A percentile compares a stretch with the other conserved stretches of the same genome.
phyloP scores from a whole-genome alignment of 2,888 invertebrate species.

The Macropis europaea region DNA sequence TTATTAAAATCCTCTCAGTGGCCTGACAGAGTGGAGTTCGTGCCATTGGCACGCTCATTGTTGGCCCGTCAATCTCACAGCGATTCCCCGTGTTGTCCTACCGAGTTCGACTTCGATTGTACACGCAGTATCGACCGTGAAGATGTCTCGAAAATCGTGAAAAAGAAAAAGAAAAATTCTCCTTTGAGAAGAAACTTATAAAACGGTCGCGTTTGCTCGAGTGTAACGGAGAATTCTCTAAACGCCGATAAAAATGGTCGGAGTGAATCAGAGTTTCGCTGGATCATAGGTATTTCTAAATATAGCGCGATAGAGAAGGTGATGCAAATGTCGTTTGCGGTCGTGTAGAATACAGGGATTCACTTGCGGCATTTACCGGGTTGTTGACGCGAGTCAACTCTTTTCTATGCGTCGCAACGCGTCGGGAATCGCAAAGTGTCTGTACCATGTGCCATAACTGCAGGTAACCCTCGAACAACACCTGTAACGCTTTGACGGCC shows the following conservation, averaged over 20 bases:
- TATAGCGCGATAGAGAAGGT: conserved; percentile 14
- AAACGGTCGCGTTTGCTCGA: background rate
- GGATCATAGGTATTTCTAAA: conserved; percentile 13
- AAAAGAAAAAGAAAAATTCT: conserved; percentile 1
- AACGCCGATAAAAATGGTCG: background rate
- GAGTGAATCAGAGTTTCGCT: conserved; percentile 24
- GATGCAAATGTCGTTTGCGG: conserved; percentile 32
- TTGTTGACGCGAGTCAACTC: conserved; percentile 24
- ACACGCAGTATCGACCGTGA: conserved; percentile 39
- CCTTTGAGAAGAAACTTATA: too few relatives aligned
- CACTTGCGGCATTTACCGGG: conserved; percentile 18
- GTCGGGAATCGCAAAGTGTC: conserved; percentile 13
- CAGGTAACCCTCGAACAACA: too few relatives aligned
- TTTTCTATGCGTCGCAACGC: conserved; percentile 27
- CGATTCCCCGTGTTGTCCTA: conserved; percentile 46
- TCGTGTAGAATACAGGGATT: conserved; percentile 10
- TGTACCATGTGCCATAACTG: too few relatives aligned
- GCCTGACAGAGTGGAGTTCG: conserved; percentile 72
- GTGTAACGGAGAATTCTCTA: conserved; percentile 9
- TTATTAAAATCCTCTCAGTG: conserved; percentile 71
- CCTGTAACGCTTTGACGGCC: too few relatives aligned
- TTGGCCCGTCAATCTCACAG: conserved; percentile 63
- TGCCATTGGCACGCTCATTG: conserved; percentile 73
- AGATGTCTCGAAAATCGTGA: conserved; percentile 27
- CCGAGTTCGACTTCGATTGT: conserved; percentile 35